A percentile compares a stretch with the other conserved stretches of the same genome.
Conservation (phyloP, 2,113 vertebrate genomes). For the Spilogale gracilis region DNA sequence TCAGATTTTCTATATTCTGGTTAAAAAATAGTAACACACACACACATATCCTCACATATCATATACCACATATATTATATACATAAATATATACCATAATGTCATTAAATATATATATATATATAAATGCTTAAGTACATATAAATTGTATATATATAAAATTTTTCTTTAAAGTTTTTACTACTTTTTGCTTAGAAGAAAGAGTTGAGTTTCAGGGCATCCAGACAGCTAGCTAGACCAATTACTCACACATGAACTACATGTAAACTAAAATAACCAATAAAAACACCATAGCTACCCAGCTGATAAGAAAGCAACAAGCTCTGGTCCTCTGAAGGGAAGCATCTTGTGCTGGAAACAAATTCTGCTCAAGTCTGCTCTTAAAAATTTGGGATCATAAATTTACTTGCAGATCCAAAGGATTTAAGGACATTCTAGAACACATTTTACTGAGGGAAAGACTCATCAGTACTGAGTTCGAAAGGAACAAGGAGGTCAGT, state of each 20-base stretch:
- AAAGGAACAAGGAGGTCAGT: not conserved
- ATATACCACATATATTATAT: not conserved
- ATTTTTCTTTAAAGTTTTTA: not conserved
- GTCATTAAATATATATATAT: not conserved
- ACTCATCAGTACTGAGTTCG: not conserved
- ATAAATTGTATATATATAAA: not conserved
- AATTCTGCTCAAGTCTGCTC: not conserved
- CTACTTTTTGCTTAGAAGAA: conserved; percentile 14
- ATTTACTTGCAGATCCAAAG: not conserved
- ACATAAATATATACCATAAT: not conserved
- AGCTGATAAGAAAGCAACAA: not conserved
- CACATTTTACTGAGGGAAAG: not conserved
- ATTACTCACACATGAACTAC: not conserved
- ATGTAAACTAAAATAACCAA: not conserved
- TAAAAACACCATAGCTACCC: not conserved
- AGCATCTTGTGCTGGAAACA: not conserved
- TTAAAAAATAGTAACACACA: not conserved
- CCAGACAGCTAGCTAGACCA: not conserved
- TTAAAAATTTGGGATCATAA: not conserved
- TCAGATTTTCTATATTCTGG: not conserved
- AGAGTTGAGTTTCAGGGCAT: not conserved
- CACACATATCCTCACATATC: not conserved
- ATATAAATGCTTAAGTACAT: not conserved
- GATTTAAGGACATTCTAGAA: conserved; percentile 6
- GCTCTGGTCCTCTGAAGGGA: not conserved